phyloP scores from a whole-genome alignment of 2,113 vertebrate genomes.

The Lontra canadensis region DNA sequence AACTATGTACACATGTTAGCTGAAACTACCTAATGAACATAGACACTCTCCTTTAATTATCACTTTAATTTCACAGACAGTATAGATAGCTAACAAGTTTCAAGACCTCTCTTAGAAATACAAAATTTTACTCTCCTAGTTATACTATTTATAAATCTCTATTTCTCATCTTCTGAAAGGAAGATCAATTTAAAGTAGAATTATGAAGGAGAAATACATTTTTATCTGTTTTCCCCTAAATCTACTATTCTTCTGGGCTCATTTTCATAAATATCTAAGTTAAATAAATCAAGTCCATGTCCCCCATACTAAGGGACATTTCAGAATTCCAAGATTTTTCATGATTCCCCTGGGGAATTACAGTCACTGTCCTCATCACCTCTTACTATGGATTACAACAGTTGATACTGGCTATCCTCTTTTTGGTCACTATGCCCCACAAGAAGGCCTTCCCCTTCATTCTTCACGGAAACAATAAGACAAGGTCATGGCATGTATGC shows the following conservation, averaged over 20 bases:
- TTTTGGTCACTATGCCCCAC: not conserved
- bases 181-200: constrained; percentile 38
- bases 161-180: constrained; percentile 20
- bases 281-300: not conserved
- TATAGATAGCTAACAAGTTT: constrained; percentile 42
- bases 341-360: not conserved
- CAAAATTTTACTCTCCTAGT: constrained; percentile 2
- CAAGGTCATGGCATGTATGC: not conserved
- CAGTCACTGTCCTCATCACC: not conserved
- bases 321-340: not conserved
- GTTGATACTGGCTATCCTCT: not conserved
- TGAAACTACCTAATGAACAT: constrained; percentile 11
- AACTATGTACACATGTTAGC: not conserved
- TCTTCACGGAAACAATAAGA: not conserved
- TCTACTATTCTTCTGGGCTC: not conserved
- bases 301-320: not conserved
- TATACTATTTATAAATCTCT: constrained; percentile 28
- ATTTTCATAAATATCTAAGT: constrained; percentile 9
- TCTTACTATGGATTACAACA: not conserved
- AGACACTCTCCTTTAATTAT: constrained; percentile 42
- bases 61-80: constrained; percentile 40
- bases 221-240: not conserved
- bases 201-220: not conserved
- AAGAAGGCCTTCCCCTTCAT: not conserved
- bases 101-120: constrained; percentile 53